Base-by-base conservation (phyloP, 2,113 vertebrate genomes). In the Tautogolabrus adspersus region DNA sequence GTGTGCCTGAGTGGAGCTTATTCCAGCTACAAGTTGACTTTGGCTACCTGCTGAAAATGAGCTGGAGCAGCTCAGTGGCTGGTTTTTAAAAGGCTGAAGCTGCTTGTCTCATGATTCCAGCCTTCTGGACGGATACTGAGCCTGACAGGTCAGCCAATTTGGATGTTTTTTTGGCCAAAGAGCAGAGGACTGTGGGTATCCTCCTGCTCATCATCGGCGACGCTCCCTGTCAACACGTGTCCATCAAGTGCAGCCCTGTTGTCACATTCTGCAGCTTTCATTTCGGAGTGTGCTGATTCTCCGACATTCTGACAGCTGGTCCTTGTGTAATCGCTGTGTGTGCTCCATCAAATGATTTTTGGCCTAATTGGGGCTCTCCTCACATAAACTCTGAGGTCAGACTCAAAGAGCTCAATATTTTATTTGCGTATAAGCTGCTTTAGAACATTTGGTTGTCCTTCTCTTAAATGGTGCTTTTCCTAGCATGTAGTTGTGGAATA, bases 321-420 rank as follows among this genome's bases (percentile, higher is more conserved):
- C 90, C 90, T 93, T 90, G 91, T 94, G 91, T 93, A 92, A 93
- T 81, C 91, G 83, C 49, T 86, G 78, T 88, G 84, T 92, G 89
- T 72, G 86, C 84, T 90, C 90, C 79, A 86, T 88, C 89, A 91
- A 92, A 87, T 85, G 62, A 88, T 84, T 77, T 67, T 76, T 87
- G 91, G 91, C 91, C 91, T 89, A 70, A 72, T 79, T 72, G 66
- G 66, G 46, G 49, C 47, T 58, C 59, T 38, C 44, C 51, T 75
- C 56, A 11, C 46, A 19, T 47, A 47, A 38, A 66, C 42, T 49
- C 63, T 49, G 51, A 54, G 10, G 38, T 60, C 30, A 8, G 40
- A 12, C 51, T 72, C 37, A 37, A 62, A 51, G 38, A 47, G 55
- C 75, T 72, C 44, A 63, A 70, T 66, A 66, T 72, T 54, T 84